These are phyloP conservation scores for Cryptoblepharus egeriae DNA, from an alignment of 2,797 vertebrate species.

Conservation along the genomic window DNA sequence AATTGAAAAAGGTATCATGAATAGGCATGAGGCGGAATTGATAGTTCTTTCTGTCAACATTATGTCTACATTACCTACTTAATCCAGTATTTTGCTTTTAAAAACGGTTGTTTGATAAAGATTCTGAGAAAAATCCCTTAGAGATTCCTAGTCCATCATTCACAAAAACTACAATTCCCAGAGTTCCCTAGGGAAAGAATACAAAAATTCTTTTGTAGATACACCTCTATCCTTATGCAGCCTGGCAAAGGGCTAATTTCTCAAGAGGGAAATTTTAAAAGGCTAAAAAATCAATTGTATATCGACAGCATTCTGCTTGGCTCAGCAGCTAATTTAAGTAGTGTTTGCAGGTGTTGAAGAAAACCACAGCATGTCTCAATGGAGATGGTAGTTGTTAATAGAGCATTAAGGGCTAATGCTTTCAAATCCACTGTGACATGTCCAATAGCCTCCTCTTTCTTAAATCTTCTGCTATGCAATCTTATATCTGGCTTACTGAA, in stretches of 20 bases:
- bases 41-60: neutral
- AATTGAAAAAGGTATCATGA: neutral
- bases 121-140: neutral
- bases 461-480: neutral
- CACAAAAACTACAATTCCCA: neutral
- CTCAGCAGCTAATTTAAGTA: neutral
- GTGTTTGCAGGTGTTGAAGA: conserved; percentile 2
- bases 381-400: neutral
- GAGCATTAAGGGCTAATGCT: conserved; percentile 1
- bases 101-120: neutral
- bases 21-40: accelerated
- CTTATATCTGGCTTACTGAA: conserved; percentile 1
- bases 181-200: neutral
- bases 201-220: neutral
- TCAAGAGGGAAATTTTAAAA: neutral
- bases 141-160: neutral
- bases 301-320: neutral
- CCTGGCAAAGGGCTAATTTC: neutral
- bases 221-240: neutral
- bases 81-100: no score
- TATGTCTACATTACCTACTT: neutral
- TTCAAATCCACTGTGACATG: conserved; percentile 7
- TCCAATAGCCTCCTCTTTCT: neutral
- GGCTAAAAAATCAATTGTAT: conserved; percentile 7
- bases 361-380: neutral